These are phyloP conservation scores for Galerucella pusilla DNA, from an alignment of 2,888 invertebrate genomes.

Conservation along the genomic window DNA sequence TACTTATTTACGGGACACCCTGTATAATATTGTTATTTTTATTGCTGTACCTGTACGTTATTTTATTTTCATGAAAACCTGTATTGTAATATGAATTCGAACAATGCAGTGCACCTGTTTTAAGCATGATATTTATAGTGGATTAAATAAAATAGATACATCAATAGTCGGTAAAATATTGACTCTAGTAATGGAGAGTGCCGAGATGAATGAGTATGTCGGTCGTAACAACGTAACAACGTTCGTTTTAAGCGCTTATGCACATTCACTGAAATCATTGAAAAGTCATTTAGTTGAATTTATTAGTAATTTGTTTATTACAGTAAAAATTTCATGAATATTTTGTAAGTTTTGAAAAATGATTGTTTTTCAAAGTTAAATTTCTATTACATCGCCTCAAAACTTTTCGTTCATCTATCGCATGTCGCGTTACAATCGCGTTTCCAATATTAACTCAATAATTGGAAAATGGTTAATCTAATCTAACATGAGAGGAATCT, in stretches of 20 bases:
- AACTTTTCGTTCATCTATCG: no score
- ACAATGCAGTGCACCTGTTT: neutral
- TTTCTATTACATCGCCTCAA: no score
- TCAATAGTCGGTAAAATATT: neutral
- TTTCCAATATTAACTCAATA: no score
- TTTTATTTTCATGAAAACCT: neutral
- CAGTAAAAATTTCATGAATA: no score
- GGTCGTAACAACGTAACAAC: neutral
- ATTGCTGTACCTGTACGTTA: neutral
- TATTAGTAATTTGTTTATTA: neutral
- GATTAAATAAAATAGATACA: neutral
- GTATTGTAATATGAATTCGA: neutral
- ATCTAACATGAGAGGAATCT: no score
- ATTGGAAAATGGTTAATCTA: no score
- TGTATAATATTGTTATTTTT: no score
- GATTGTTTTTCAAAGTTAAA: no score
- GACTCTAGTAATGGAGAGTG: neutral
- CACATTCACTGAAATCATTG: neutral
- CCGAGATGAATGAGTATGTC: neutral
- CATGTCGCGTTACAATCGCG: no score
- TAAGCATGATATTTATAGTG: neutral
- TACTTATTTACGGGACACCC: no score
- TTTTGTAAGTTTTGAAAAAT: no score
- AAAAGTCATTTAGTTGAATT: neutral
- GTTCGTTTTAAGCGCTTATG: neutral